Evolutionary conservation across 1,140 invertebrate species (phyloP), one percentile per base, ranked within the genome.

Genomic region (Zaprionus gabonicus): DNA sequence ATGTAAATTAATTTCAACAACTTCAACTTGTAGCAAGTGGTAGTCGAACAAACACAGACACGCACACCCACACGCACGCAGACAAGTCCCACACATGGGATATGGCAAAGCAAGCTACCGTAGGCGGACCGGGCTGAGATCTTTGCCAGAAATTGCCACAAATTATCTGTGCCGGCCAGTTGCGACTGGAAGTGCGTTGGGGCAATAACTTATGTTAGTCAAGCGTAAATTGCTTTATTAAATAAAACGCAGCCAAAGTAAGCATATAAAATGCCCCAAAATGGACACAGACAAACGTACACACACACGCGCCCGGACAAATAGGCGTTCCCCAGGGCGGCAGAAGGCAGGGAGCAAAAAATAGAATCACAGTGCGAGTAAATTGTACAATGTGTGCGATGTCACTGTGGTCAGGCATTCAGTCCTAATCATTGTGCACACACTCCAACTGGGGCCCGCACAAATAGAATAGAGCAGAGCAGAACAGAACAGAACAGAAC

Each of bases 141-240:
- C 46, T 13, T 51, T 13, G 17, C 23, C 38, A 36, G 20, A 41
- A 51, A 53, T 63, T 63, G 51, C 65, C 84, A 71, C 71, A 88
- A 78, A 88, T 84, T 88, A 87, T 87, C 85, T 85, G 59, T 69
- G 75, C 34, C 46, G 70, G 44, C 71, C 85, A 90, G 84, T 69
- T 85, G 75, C 71, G 80, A 60, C 69, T 56, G 55, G 23, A 69
- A 74, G 72, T 60, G 81, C 70, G 85, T 82, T 81, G 76, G 81
- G 71, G 90, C 80, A 90, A 90, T 91, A 90, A 90, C 85, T 90
- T 91, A 91, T 90, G 85, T 91, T 80, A 90, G 82, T 87, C 85
- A 90, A 91, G 85, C 86, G 86, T 87, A 90, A 90, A 90, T 90
- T 90, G 86, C 85, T 90, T 90, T 90, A 90, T 90, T 90, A 90